A percentile compares a stretch with the other conserved stretches of the same genome.
phyloP scores from a whole-genome alignment of 2,888 invertebrate species.

The Cepaea hortensis region DNA sequence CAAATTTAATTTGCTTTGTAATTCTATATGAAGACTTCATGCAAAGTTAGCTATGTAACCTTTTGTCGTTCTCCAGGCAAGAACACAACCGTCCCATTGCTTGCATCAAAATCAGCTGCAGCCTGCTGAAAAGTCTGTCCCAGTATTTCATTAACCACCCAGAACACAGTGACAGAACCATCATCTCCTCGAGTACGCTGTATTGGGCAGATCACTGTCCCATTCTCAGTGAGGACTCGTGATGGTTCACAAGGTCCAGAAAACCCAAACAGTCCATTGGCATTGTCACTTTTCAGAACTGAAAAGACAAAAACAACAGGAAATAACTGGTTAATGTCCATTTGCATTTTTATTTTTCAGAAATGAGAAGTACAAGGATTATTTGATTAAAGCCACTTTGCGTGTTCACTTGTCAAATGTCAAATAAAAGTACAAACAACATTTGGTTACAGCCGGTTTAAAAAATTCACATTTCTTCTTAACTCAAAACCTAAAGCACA shows the following conservation, averaged over 20 bases:
- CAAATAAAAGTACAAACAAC: too few relatives aligned
- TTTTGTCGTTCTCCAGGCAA: conserved; percentile 66
- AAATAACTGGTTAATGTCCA: neutral
- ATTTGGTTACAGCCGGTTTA: too few relatives aligned
- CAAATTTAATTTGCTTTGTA: too few relatives aligned
- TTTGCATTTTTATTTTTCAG: neutral
- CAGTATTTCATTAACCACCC: conserved; percentile 62
- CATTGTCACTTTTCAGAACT: conserved; percentile 76
- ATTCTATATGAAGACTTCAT: too few relatives aligned
- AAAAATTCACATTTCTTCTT: too few relatives aligned
- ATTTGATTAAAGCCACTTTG: too few relatives aligned
- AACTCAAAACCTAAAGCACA: too few relatives aligned
- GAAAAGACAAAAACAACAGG: conserved; percentile 36
- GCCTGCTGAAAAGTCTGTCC: conserved; percentile 44
- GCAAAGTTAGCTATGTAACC: conserved; percentile 48
- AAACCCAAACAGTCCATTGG: conserved; percentile 74
- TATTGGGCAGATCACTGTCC: conserved; percentile 63
- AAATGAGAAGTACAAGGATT: too few relatives aligned
- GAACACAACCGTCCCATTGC: conserved; percentile 67
- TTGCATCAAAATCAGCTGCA: conserved; percentile 66
- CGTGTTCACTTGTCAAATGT: too few relatives aligned
- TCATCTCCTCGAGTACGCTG: conserved; percentile 68
- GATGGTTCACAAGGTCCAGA: conserved; percentile 63
- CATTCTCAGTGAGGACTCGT: conserved; percentile 57
- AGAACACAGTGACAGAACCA: conserved; percentile 68